Base-by-base conservation (phyloP, 37 sponge, comb jelly and placozoan genomes). In the Diacarnus erythraeanus region DNA sequence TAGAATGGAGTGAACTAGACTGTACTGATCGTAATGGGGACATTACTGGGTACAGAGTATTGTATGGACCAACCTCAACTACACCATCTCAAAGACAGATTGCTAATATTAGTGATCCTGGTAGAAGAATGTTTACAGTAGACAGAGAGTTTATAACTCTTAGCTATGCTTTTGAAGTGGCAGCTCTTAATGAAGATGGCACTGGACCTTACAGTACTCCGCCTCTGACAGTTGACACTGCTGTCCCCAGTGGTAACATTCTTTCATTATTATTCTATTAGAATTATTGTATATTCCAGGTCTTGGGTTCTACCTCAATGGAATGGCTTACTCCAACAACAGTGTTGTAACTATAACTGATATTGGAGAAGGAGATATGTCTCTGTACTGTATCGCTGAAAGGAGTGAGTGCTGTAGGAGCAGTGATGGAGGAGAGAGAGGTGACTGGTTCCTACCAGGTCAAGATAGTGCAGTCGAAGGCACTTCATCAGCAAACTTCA, bases 11-110 rank as follows among this genome's bases (percentile, higher is more conserved):
- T 26, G 57, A 51, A 63, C 74, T 81, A 2, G 42, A 57, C 44
- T 81, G 82, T 58, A 57, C 34, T 51, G 72, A 81, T 29, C 73
- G 42, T 8, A 81, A 81, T 40, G 42, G 82, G 38, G 82, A 59
- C 5, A 72, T 81, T 23, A 59, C 74, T 38, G 74, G 73, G 39
- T 81, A 81, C 74, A 56, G 33, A 39, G 74, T 81, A 25, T 15
- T 34, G 20, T 68, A 79, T 69, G 57, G 57, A 37, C 25, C 23
- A 9, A 3, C 37, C 22, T 41, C 54, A 51, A 59, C 25, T 26
- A 59, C n/a, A 58, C 23, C 76, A n/a, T n/a, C n/a, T n/a, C n/a
- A n/a, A 3, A 22, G 38, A 37, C 25, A 23, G 18, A 59, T n/a
- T 25, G 40, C 38, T 15, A 47, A 12, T 47, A 47, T 6, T 12